Evolutionary conservation across 2,888 invertebrate genomes (phyloP), one percentile per base, ranked within the genome.

Genomic region (Acronicta alni): DNA sequence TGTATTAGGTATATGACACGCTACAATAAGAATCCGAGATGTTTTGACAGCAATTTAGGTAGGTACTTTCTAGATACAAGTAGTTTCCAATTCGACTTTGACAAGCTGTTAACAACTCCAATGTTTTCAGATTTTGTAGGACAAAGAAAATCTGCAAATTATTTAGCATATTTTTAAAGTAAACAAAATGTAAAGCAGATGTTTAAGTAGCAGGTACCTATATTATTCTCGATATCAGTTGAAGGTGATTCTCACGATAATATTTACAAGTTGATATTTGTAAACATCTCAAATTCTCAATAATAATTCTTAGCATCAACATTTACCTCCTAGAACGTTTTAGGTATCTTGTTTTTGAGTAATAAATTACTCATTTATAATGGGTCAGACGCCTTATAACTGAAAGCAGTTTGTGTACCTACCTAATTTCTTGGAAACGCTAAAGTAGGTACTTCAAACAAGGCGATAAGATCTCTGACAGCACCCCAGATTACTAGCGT

Each of bases 31-130:
- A 67, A 62, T 53, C 51, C 39, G 39, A 12, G 43, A 41, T 8
- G 6, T 39, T 55, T 46, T 42, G 55, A 12, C 47, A 45, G 38
- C 41, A 51, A 55, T 54, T 26, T 45, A 4, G 20, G 5, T 20
- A 20, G 7, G 9, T 45, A 62, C 75, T 72, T 72, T 72, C 62
- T 61, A 74, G 64, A 56, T 48, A 23, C 9, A 42, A 32, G 41
- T 51, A 8, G 38, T 45, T 59, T 43, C 39, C 39, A 46, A 39
- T 45, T 48, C 17, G 12, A 20, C 1, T 30, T 30, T 2, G 3
- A n/a, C n/a, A n/a, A n/a, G n/a, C n/a, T n/a, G n/a, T n/a, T n/a
- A n/a, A 7, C 1, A 23, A 23, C 4, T 9, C 1, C 26, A 10
- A 10, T 26, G 26, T 10, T 18, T 23, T n/a, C 14, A 7, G 9